phyloP scores from a whole-genome alignment of 1,140 invertebrate genomes.

The Nephila pilipes region DNA sequence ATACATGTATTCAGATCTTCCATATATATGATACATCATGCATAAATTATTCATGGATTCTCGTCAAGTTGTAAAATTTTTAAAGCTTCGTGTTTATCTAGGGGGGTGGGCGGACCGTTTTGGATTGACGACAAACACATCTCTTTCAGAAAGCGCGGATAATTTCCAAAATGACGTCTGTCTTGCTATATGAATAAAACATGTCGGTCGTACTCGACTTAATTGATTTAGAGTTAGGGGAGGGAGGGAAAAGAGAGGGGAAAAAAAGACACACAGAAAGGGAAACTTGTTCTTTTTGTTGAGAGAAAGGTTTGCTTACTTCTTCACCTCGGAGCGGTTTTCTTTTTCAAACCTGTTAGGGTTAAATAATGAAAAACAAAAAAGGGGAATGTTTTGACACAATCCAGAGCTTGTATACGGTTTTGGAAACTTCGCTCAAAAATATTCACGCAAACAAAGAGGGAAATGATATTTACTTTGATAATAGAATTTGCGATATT shows the following conservation, averaged over 20 bases:
- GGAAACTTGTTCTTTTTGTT: no score
- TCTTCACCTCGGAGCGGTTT: background rate
- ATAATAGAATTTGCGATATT: no score
- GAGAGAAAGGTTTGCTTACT: background rate
- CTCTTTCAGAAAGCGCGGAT: background rate
- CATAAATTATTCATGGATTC: conserved; percentile 15
- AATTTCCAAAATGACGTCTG: background rate
- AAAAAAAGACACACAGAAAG: background rate
- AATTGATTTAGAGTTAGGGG: background rate
- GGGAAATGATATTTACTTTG: no score
- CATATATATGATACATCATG: background rate
- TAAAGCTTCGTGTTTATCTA: background rate
- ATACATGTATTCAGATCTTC: background rate
- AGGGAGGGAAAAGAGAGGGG: background rate
- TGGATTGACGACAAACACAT: background rate
- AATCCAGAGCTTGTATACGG: background rate
- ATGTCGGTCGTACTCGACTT: background rate
- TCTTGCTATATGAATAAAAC: background rate
- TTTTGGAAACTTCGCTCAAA: no score
- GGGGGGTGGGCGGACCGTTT: background rate
- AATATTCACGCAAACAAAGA: no score
- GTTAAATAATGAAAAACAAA: background rate
- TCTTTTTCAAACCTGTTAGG: background rate
- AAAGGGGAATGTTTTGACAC: background rate
- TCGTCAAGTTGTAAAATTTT: conserved; percentile 10